These are phyloP conservation scores for Dermatemys mawii DNA, from an alignment of 2,113 vertebrate species.

Conservation along the genomic window DNA sequence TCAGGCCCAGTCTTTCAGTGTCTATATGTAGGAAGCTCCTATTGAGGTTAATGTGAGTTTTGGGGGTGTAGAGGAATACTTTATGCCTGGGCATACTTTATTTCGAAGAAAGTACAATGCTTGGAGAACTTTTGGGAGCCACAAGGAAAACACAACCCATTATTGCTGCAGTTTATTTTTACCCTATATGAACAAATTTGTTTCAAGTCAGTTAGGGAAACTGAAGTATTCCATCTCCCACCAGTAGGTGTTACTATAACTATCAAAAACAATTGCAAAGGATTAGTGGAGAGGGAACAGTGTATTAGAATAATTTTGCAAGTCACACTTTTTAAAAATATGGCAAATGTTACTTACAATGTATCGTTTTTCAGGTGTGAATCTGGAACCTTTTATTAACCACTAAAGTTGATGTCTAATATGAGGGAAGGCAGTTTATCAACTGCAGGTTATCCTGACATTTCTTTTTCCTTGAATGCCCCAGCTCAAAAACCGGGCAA, in stretches of 20 bases:
- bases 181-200: neutral
- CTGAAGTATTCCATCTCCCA: neutral
- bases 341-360: neutral
- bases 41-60: neutral
- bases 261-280: neutral
- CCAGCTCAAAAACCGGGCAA: neutral
- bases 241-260: neutral
- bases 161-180: neutral
- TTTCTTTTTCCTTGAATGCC: neutral
- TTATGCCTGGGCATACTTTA: neutral
- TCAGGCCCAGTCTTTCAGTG: neutral
- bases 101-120: neutral
- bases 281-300: neutral
- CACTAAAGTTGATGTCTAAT: neutral
- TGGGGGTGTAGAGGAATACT: neutral
- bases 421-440: neutral
- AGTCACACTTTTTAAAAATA: neutral
- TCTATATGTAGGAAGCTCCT: neutral
- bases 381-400: neutral
- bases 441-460: neutral
- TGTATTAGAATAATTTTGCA: slow-evolving; percentile 23
- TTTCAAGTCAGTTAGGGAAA: neutral
- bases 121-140: neutral
- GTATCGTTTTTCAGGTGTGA: neutral
- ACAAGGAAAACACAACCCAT: neutral